Conservation (phyloP, 2,113 vertebrate species). For the Nipponia nippon region DNA sequence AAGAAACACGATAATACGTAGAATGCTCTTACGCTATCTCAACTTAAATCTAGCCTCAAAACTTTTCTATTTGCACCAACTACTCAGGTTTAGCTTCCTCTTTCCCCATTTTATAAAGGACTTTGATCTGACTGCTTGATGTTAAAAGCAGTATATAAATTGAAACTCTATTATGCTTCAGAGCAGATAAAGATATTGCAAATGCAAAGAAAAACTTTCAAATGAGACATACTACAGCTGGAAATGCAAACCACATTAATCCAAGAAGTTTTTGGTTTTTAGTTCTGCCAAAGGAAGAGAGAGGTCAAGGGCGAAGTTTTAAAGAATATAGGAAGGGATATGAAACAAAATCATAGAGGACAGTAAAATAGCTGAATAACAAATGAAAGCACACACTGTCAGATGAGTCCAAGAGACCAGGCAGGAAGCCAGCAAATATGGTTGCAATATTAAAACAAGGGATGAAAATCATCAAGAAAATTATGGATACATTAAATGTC, state of each 20-base stretch:
- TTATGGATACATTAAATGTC: neutral
- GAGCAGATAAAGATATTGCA: slow-evolving; percentile 60
- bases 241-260: slow-evolving; percentile 46
- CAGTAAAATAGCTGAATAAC: slow-evolving; percentile 26
- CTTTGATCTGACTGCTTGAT: slow-evolving; percentile 54
- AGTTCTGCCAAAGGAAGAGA: neutral
- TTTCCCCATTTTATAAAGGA: slow-evolving; percentile 41
- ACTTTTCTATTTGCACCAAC: slow-evolving; percentile 15
- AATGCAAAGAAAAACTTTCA: slow-evolving; percentile 49
- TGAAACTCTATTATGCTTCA: slow-evolving; percentile 55
- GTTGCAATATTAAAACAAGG: slow-evolving; percentile 38
- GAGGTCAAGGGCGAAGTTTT: neutral
- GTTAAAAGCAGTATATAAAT: slow-evolving; percentile 57
- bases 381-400: neutral
- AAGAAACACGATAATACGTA: neutral
- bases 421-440: slow-evolving; percentile 37
- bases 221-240: slow-evolving; percentile 19
- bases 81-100: slow-evolving; percentile 30
- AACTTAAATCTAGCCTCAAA: slow-evolving; percentile 12
- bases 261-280: neutral
- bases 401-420: neutral
- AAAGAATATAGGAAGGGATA: slow-evolving; percentile 22
- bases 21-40: neutral
- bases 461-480: slow-evolving; percentile 32
- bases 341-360: slow-evolving; percentile 31